These are phyloP conservation scores for Ciconia stormi DNA, from an alignment of 2,113 vertebrate species.

Conservation along the genomic window DNA sequence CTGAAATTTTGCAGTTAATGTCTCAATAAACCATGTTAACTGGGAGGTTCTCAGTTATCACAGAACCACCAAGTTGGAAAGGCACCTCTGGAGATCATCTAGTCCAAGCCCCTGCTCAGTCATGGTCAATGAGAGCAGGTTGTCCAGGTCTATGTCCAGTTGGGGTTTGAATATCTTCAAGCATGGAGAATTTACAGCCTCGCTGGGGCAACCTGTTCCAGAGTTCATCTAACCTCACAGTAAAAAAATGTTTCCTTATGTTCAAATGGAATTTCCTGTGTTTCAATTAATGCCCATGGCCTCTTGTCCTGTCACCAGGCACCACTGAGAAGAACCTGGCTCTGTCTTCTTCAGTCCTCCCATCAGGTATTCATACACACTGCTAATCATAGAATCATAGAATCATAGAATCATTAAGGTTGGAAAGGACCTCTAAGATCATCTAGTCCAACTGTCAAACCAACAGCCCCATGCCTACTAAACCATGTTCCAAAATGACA, in stretches of 20 bases:
- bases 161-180: neutral
- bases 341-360: neutral
- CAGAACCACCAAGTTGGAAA: neutral
- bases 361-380: neutral
- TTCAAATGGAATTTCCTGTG: neutral
- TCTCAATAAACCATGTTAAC: neutral
- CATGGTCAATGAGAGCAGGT: neutral
- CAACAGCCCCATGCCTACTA: too few relatives aligned
- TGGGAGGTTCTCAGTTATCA: neutral
- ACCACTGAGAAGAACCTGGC: neutral
- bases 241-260: neutral
- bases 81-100: neutral
- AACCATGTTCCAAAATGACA: too few relatives aligned
- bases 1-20: neutral
- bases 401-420: too few relatives aligned
- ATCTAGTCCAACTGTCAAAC: too few relatives aligned
- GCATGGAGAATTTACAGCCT: neutral
- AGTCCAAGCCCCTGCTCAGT: fast-evolving
- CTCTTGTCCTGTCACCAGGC: neutral
- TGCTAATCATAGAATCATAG: too few relatives aligned
- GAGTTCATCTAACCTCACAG: neutral
- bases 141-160: neutral
- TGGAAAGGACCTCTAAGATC: too few relatives aligned
- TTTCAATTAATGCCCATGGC: neutral
- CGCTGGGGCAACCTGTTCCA: neutral